A percentile compares a stretch with the other conserved stretches of the same genome.
Evolutionary conservation across 2,113 vertebrate genomes (phyloP).

Genomic region (Ia io): DNA sequence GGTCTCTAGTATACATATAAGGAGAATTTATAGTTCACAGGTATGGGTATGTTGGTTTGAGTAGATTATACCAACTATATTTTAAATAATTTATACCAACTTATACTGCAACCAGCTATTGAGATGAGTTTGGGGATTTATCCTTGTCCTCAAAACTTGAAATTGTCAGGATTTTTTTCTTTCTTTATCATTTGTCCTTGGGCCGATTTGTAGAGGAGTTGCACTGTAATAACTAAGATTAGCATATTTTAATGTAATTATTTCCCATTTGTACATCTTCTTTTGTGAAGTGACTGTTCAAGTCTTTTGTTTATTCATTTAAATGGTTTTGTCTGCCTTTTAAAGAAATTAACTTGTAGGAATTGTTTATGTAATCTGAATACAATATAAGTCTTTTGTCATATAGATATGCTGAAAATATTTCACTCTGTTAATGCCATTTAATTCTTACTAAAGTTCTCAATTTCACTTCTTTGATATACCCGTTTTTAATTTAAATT

Average conservation of each 20-base stretch:
- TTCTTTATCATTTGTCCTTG: neutral
- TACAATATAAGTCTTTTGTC: neutral
- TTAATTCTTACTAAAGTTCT: neutral
- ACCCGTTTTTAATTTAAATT: neutral
- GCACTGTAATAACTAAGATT: neutral
- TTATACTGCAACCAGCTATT: neutral
- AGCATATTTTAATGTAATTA: neutral
- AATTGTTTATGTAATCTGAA: neutral
- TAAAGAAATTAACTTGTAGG: neutral
- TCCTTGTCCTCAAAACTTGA: neutral
- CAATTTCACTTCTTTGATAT: neutral
- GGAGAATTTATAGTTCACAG: neutral
- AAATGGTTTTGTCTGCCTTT: neutral
- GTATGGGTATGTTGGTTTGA: neutral
- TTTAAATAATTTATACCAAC: neutral
- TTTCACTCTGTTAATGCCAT: neutral
- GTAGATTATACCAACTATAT: neutral
- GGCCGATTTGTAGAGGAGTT: neutral
- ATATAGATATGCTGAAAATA: neutral
- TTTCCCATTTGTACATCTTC: neutral
- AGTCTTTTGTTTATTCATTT: neutral
- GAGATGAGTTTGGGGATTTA: neutral
- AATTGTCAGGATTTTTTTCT: neutral
- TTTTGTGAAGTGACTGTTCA: neutral
- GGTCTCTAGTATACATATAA: neutral